Base-by-base conservation (phyloP, 2,113 vertebrate genomes). In the Xyrauchen texanus region DNA sequence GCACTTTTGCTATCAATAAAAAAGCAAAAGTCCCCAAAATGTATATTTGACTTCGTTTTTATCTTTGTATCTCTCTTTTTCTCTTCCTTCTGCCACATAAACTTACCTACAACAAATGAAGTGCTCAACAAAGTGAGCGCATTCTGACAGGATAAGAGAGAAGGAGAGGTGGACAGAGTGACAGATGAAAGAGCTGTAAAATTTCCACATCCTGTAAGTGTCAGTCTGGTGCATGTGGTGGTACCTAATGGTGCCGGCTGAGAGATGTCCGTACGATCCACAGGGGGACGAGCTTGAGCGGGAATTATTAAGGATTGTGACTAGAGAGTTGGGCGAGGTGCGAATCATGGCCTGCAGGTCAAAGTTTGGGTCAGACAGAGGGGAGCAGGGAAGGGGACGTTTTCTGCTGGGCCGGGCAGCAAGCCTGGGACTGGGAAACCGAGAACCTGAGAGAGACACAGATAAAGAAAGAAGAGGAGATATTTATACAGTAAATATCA, bases 341-440 rank as follows among this genome's bases (percentile, higher is more conserved):
- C 96, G 93, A 85, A 99, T 99, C 95, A 98, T 97, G 84, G 96
- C 96, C 92, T 99, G 97, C 88, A 99, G 94, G 94, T 99, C 98
- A 80, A 99, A 98, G 90, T 95, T 97, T 91, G 96, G 95, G 85
- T 99, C 97, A 0, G 97, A 99, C 52, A 97, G 92, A 0, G 73
- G 97, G 1, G 98, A 99, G 88, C 96, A 95, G 87, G 98, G 95
- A 87, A 98, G 88, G 0, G 97, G 95, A 0, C 98, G 94, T 87
- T 99, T 99, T 85, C 97, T 94, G 87, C 95, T 97, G 13, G 96
- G 96, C 84, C 98, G 91, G 0, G 94, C 91, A 65, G 96, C 92
- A 79, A 99, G 83, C 87, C 97, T 92, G 0, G 97, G 97, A 85
- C 97, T 98, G 0, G 98, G 90, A 87, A 97, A 99, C 62, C 96